Evolutionary conservation across 2,797 vertebrate species (phyloP).

Genomic region (Chrosomus eos): DNA sequence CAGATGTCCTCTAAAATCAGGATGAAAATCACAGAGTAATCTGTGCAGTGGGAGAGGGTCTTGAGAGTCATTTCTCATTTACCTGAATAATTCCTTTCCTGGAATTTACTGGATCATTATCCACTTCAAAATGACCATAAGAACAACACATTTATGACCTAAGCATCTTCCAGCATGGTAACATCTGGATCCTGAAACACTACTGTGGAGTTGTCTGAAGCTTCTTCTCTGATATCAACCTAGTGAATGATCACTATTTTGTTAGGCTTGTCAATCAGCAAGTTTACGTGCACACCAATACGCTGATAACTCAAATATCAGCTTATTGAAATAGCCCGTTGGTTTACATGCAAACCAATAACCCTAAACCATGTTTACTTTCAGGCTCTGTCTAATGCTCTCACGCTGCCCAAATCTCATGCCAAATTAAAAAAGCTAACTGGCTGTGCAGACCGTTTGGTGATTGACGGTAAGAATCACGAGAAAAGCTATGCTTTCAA

Average conservation of each 20-base stretch:
- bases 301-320: too few species aligned
- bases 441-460: too few species aligned
- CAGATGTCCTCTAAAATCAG: slow-evolving; percentile 20
- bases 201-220: background rate
- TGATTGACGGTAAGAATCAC: too few species aligned
- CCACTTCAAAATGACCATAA: slow-evolving; percentile 1
- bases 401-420: background rate
- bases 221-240: slow-evolving; percentile 2
- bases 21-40: slow-evolving; percentile 6
- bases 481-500: too few species aligned
- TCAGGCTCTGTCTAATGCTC: background rate
- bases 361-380: too few species aligned
- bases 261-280: background rate
- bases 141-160: background rate
- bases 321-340: too few species aligned
- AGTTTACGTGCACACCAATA: background rate
- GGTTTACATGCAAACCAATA: too few species aligned
- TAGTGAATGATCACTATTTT: slow-evolving; percentile 10
- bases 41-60: background rate
- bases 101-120: slow-evolving; percentile 14
- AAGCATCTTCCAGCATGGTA: background rate
- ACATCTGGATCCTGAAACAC: background rate
- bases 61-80: slow-evolving; percentile 26
- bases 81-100: background rate
- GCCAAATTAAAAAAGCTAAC: background rate